Conservation (phyloP, 1,140 invertebrate genomes). For the Tetragnatha versicolor region DNA sequence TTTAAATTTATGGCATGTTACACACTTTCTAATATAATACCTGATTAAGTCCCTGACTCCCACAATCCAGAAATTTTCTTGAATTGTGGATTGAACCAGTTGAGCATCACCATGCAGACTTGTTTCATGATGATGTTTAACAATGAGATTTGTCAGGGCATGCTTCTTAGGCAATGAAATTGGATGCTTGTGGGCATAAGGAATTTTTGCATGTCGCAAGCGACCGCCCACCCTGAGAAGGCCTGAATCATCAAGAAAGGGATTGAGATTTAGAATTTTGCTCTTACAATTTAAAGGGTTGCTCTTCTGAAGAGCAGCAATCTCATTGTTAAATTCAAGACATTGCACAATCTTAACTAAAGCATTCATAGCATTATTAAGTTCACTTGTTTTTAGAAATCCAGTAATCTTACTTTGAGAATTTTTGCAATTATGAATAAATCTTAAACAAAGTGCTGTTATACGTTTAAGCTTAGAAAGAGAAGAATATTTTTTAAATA, state of each 20-base stretch:
- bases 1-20: background rate
- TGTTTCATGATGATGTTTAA: background rate
- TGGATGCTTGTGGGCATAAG: background rate
- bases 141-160: background rate
- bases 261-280: conserved; percentile 1
- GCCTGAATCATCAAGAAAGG: background rate
- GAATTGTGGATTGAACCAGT: background rate
- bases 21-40: background rate
- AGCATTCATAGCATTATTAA: background rate
- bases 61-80: conserved; percentile 1
- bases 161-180: background rate
- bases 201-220: conserved; percentile 12
- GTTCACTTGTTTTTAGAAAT: background rate
- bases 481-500: background rate
- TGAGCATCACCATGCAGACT: background rate
- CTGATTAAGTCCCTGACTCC: background rate
- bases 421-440: background rate
- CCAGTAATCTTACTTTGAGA: background rate
- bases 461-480: background rate
- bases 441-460: conserved; percentile 15
- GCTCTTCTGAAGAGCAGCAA: background rate
- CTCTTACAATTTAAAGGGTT: background rate
- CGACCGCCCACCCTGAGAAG: background rate
- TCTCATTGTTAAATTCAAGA: background rate
- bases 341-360: background rate